A percentile compares a stretch with the other conserved stretches of the same genome.
Conservation (phyloP, 2,797 vertebrate genomes). For the Xiphophorus birchmanni region DNA sequence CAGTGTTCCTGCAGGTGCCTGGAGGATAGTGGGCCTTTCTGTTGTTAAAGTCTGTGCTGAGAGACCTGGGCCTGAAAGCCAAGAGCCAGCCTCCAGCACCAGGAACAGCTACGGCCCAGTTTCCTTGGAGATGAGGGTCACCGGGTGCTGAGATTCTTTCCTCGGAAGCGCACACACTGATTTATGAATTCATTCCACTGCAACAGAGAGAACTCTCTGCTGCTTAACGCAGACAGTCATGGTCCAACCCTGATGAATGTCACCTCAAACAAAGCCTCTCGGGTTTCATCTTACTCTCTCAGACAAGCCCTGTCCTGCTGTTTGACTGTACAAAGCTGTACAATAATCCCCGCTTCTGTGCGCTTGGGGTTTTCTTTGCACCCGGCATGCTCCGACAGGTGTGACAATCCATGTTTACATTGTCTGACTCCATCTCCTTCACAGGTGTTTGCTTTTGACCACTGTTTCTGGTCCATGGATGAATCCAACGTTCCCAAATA, state of each 20-base stretch:
- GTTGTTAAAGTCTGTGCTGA: constrained; percentile 46
- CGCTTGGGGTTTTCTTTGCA: constrained; percentile 24
- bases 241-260: constrained; percentile 45
- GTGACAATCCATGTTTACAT: constrained; percentile 40
- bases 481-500: constrained; percentile 95
- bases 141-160: constrained; percentile 76
- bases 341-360: constrained; percentile 36
- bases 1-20: constrained; percentile 64
- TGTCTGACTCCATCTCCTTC: constrained; percentile 50
- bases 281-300: constrained; percentile 40
- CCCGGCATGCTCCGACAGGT: constrained; percentile 58
- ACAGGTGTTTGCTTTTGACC: constrained; percentile 98
- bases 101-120: constrained; percentile 50
- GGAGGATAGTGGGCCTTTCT: constrained; percentile 57
- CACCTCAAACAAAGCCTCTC: constrained; percentile 46
- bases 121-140: constrained; percentile 75
- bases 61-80: constrained; percentile 42
- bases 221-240: constrained; percentile 50
- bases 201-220: constrained; percentile 52
- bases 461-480: constrained; percentile 99
- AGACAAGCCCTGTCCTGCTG: constrained; percentile 61
- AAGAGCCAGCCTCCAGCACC: constrained; percentile 27
- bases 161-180: constrained; percentile 74
- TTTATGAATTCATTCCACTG: constrained; percentile 81
- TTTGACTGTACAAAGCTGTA: constrained; percentile 38